Evolutionary conservation across 2,113 vertebrate species (phyloP), one percentile per base, ranked within the genome.

Genomic region (Rhinopomastus cyanomelas): DNA sequence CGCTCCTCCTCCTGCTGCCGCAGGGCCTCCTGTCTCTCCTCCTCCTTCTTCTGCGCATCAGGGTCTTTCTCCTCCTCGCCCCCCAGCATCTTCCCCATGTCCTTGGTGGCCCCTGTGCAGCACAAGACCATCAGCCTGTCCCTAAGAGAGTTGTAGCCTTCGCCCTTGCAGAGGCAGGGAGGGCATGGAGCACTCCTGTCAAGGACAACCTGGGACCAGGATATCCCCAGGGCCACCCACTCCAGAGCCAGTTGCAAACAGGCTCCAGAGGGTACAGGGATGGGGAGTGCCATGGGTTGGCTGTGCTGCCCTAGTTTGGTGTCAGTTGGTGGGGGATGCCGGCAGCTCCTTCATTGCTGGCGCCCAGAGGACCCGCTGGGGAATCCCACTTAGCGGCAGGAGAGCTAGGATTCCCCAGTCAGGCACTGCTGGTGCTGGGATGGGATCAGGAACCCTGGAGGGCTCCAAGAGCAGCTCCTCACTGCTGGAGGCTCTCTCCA

Each of bases 51-150:
- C 96, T 98, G 98, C 0, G 99, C 98, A 0, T 99, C 99, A 0
- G 99, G 99, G 85, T 99, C 99, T 96, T 99, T 99, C 97, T 99
- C 99, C 90, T 99, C 99, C 95, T 99, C 99, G 0, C 99, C 98
- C 6, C 99, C 99, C 78, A 99, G 96, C 99, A 99, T 99, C 97
- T 99, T 99, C 37, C 99, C 99, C 99, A 99, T 99, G 96, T 99
- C 99, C 97, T 99, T 99, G 96, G 99, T 99, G 98, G 99, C 99
- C 91, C 99, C 99, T 99, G 95, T 1, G 1, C 30, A 61, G 64
- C 32, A 87, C 10, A 30, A 88, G 30, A 81, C 20, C 36, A 29
- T 27, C 3, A 2, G 44, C 57, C 1, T 2, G 29, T 67, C 29
- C 81, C 27, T 37, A 23, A 9, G 37, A 13, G 23, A 87, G 78